Evolutionary conservation across 2,888 invertebrate genomes (phyloP), one percentile per base, ranked within the genome.

Genomic region (Petrophora chlorosata): DNA sequence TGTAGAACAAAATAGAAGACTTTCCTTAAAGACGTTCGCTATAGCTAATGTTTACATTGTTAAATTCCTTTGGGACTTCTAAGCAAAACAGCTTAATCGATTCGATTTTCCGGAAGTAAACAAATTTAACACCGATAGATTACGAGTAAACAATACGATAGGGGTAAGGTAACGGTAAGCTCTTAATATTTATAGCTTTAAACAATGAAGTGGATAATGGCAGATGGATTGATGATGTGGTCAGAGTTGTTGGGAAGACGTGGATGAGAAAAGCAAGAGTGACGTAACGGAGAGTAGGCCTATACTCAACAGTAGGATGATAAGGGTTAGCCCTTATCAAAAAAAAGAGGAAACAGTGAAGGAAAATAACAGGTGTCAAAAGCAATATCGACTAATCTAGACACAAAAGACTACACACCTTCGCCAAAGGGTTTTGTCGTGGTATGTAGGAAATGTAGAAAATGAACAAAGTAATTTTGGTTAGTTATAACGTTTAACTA

Each of bases 41-140:
- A 72, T 65, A 68, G 63, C 67, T 61, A 51, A 58, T 59, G 59
- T 65, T 61, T 69, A 67, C 65, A 67, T 73, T 67, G 39, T 49
- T 44, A 50, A 67, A 74, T 72, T 68, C 70, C 66, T 64, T 63
- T 48, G 63, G 72, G 70, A 65, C 70, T 74, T 73, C 74, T 71
- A 62, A 73, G 77, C 79, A 77, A 78, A 82, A 82, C 69, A 66
- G 67, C 74, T 77, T 61, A 70, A 79, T 81, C 67, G 71, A 77
- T 75, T 73, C 64, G 62, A 16, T 34, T n/a, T 32, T 19, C 22
- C 16, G 33, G 30, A 38, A 32, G 52, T 53, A 58, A 55, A 59
- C 52, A 57, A 55, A 59, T n/a, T n/a, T n/a, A 60, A 43, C 52
- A 55, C 32, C 47, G 46, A 61, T 60, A 56, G 59, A 62, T 63